Base-by-base conservation (phyloP, 64 coral and sea anemone genomes). In the Pocillopora damicornis region DNA sequence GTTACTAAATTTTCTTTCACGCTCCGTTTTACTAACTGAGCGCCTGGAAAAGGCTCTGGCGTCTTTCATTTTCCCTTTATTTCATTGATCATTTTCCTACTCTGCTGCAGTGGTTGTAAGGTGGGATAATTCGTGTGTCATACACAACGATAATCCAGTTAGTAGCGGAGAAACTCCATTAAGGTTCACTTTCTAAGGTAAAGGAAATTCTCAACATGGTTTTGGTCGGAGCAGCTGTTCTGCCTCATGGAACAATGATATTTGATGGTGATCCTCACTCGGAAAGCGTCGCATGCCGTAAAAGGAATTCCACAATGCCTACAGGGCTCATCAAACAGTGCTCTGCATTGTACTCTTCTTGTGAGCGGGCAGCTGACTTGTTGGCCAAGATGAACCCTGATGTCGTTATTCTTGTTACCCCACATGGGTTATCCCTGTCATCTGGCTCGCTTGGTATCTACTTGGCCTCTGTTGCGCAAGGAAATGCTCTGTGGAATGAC, bases 401-500 rank as follows among this genome's bases (percentile, higher is more conserved):
- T 6, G 5, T 92, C 23, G 87, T 95, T 45, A 12, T 95, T 13
- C 86, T 95, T 60, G 60, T 91, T n/a, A 92, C 93, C 13, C 93
- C 93, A 26, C 93, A 95, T 66, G 93, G 93, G 9, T 25, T 95
- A 0, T 34, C 86, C 26, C 67, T 95, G 16, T 82, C 26, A 2
- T 95, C 93, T 75, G 89, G 85, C 58, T 45, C 77, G 6, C 25
- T 77, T 73, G 80, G 64, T 37, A 80, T 95, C 23, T 95, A 95
- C 65, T 63, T 92, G 79, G 78, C 89, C 35, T 77, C 62, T 0
- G 64, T 60, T n/a, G 89, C 93, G 3, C 20, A 63, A 16, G 93
- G 93, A 35, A 92, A 83, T 69, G 93, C 93, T 36, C 90, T 95
- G 83, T 95, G 93, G 93, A 95, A 95, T 68, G 90, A 85, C 76